phyloP scores from a whole-genome alignment of 2,888 invertebrate species.

The Disparrhopalites patrizii region DNA sequence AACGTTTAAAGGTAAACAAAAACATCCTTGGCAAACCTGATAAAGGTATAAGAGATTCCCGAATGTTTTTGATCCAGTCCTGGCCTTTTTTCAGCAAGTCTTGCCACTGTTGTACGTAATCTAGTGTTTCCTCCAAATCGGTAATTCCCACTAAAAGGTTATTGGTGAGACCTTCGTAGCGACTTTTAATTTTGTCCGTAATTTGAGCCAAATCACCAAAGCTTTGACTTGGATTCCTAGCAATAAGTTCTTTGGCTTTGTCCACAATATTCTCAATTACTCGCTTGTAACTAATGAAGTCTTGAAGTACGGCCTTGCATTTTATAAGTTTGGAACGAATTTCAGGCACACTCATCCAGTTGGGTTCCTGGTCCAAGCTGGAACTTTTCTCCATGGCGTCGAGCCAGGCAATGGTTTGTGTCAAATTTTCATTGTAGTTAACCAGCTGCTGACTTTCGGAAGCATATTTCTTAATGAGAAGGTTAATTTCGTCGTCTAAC shows the following conservation, averaged over 20 bases:
- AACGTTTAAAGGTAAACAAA: not conserved
- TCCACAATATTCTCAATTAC: constrained; percentile 86
- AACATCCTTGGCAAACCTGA: constrained; percentile 53
- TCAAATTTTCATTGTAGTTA: constrained; percentile 78
- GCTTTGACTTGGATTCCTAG: constrained; percentile 57
- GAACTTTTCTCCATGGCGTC: constrained; percentile 76
- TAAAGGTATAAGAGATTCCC: constrained; percentile 77
- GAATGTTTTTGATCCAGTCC: constrained; percentile 83
- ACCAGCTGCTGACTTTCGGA: constrained; percentile 72
- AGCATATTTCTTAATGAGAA: constrained; percentile 25
- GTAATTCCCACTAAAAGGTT: constrained; percentile 65
- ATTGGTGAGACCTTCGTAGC: constrained; percentile 69
- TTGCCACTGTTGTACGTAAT: constrained; percentile 79
- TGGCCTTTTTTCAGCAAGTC: constrained; percentile 80
- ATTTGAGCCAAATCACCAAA: constrained; percentile 64
- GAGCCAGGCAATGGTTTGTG: constrained; percentile 79
- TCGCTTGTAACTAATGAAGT: constrained; percentile 82
- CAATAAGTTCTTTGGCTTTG: constrained; percentile 70
- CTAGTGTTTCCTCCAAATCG: constrained; percentile 70
- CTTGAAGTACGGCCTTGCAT: constrained; percentile 78
- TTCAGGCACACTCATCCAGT: constrained; percentile 76
- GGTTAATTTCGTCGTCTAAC: constrained; percentile 61
- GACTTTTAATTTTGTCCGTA: constrained; percentile 67
- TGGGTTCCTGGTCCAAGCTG: constrained; percentile 63
- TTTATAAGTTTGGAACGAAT: constrained; percentile 77